Base-by-base conservation (phyloP, 2,797 vertebrate genomes). In the Clarias fuscus region DNA sequence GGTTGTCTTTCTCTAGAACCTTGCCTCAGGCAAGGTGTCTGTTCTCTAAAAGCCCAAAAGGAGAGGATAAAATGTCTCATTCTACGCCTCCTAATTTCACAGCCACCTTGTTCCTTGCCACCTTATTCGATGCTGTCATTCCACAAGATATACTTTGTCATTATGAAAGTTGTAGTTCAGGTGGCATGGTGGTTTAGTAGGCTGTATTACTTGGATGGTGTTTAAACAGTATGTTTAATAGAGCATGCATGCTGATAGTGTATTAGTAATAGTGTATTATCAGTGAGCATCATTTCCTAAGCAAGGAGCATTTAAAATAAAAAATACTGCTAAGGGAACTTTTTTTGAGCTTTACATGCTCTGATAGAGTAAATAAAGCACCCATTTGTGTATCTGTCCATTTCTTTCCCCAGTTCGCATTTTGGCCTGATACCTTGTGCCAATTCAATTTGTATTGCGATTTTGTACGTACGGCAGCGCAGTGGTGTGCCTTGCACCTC, bases 21-120 rank as follows among this genome's bases (percentile, higher is more conserved):
- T 81, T 48, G 24, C 79, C 62, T 81, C n/a, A 53, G 62, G 79
- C 62, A 65, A 81, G 15, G 40, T 81, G 40, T 67, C 40, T n/a
- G 17, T 64, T 80, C 24, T 14, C 56, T 61, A 78, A 33, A 33
- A 79, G 33, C 33, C 18, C 40, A 27, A 65, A 48, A 24, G 37
- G 59, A 79, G 20, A 40, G 18, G 30, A 79, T 62, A 64, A 62
- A 61, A 40, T 6, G 2, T 18, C 13, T 79, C 20, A 37, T 24
- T 40, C 30, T 61, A 7, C 10, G 7, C 10, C 56, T 62, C 5
- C 10, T 79, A 37, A 61, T 79, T 61, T 62, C 27, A 61, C 58
- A 61, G 75, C 56, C 75, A 78, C 20, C 20, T 61, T 78, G 56
- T 61, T 78, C 30, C 5, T 78, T 61, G 76, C 18, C 30, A 59